Percentiles rank a stretch among this genome's conserved stretches.
phyloP scores from a whole-genome alignment of 2,888 invertebrate genomes.

The Ectropis crepuscularia region DNA sequence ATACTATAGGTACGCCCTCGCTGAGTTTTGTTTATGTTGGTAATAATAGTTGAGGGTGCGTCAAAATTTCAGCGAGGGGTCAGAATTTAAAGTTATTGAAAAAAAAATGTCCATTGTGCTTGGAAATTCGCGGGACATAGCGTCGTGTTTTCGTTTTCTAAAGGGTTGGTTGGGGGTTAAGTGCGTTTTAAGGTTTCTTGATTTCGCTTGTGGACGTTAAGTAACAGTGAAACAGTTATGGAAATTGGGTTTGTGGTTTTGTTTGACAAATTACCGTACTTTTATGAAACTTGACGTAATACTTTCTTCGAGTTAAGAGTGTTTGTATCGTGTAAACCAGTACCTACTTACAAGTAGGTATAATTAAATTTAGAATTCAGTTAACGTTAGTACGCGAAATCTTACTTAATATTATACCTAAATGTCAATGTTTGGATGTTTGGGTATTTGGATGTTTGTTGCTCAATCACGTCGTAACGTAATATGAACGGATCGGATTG shows the following conservation, averaged over 20 bases:
- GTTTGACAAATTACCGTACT: background rate
- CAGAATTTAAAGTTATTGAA: conserved; percentile 80
- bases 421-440: too few relatives aligned
- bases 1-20: background rate
- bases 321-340: too few relatives aligned
- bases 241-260: background rate
- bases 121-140: conserved; percentile 55
- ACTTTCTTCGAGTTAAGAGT: too few relatives aligned
- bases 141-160: conserved; percentile 50
- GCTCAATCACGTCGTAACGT: too few relatives aligned
- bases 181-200: conserved; percentile 45
- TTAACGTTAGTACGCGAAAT: too few relatives aligned
- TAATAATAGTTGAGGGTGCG: conserved; percentile 70
- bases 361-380: too few relatives aligned
- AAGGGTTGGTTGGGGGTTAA: conserved; percentile 62
- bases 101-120: conserved; percentile 50
- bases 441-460: too few relatives aligned
- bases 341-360: too few relatives aligned
- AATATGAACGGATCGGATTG: too few relatives aligned
- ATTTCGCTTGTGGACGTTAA: conserved; percentile 30
- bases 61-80: conserved; percentile 68
- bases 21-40: background rate
- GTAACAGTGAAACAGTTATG: conserved; percentile 8
- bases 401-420: too few relatives aligned
- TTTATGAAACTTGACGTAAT: background rate